Base-by-base conservation (phyloP, 2,797 vertebrate species). In the Ptychadena robeensis region DNA sequence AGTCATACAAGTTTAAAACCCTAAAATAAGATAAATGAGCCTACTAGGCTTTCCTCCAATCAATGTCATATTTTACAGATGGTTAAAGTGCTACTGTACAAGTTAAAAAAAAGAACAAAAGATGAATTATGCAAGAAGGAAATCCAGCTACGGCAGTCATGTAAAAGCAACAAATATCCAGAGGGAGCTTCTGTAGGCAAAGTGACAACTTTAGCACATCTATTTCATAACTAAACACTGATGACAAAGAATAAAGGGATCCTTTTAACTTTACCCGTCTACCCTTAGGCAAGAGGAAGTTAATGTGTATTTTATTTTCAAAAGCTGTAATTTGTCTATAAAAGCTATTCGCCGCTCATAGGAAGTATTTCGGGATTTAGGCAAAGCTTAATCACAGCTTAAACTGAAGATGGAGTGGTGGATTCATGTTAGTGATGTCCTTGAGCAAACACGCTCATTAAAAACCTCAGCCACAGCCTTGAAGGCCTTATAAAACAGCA, bases 131-230 rank as follows among this genome's bases (percentile, higher is more conserved):
- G 4, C 31, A 53, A 73, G 35, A 32, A 38, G 86, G 80, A 32
- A 73, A 84, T 81, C 1, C 22, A 82, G 34, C 71, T 0, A 1
- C 53, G 70, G 79, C 48, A 70, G 44, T 69, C 5, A 14, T 22
- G 67, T 86, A 66, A 30, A 10, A 64, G 18, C 74, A 74, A n/a
- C 70, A 1, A 3, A 64, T 70, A 73, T 34, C n/a, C 63, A 44
- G 78, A 86, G 79, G 22, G 75, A 80, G 87, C 87, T 88, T 87
- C 86, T 87, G 80, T 67, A 8, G 87, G 80, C 78, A 86, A 89
- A 88, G 85, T 85, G 87, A 86, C 2, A 0, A 44, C 83, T 89
- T 88, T 87, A 89, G 86, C 85, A 84, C 75, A 70, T 86, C 80
- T 0, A 80, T 79, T 63, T 86, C 67, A 48, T 74, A 88, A 83